These are phyloP conservation scores for Holacanthus passer DNA, from an alignment of 2,113 vertebrate genomes.

Conservation along the genomic window DNA sequence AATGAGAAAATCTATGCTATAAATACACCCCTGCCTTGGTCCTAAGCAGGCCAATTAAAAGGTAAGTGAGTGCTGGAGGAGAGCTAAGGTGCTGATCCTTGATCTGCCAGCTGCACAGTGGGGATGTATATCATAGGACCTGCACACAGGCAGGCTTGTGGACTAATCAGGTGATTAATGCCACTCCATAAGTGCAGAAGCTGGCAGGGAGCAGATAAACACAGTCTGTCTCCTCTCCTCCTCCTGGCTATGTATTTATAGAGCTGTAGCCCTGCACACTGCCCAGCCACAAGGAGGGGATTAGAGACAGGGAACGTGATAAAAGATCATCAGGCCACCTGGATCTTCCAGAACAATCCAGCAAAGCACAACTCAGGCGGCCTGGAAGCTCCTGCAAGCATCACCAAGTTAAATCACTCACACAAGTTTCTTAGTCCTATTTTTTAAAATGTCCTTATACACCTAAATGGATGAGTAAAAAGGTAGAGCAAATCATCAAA, in stretches of 20 bases:
- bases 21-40: constrained; percentile 47
- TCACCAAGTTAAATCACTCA: constrained; percentile 21
- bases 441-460: neutral
- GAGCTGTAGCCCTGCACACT: constrained; percentile 54
- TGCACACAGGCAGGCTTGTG: constrained; percentile 58
- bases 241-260: constrained; percentile 76
- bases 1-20: constrained; percentile 32
- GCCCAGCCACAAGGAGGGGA: constrained; percentile 66
- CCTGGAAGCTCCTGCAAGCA: constrained; percentile 5
- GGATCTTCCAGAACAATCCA: constrained; percentile 62
- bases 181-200: constrained; percentile 77
- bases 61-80: constrained; percentile 49
- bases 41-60: constrained; percentile 64
- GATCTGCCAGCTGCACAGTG: constrained; percentile 56
- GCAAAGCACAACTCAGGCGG: constrained; percentile 21
- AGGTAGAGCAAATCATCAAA: constrained; percentile 4
- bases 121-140: constrained; percentile 69
- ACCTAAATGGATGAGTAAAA: neutral
- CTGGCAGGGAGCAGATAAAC: constrained; percentile 79
- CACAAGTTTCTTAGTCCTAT: neutral
- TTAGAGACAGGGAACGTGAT: constrained; percentile 73
- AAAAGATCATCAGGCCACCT: constrained; percentile 73
- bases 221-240: constrained; percentile 74
- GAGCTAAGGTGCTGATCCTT: constrained; percentile 54
- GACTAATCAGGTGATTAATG: constrained; percentile 83